phyloP scores from a whole-genome alignment of 2,888 invertebrate genomes.

The Toxonevra muliebris region DNA sequence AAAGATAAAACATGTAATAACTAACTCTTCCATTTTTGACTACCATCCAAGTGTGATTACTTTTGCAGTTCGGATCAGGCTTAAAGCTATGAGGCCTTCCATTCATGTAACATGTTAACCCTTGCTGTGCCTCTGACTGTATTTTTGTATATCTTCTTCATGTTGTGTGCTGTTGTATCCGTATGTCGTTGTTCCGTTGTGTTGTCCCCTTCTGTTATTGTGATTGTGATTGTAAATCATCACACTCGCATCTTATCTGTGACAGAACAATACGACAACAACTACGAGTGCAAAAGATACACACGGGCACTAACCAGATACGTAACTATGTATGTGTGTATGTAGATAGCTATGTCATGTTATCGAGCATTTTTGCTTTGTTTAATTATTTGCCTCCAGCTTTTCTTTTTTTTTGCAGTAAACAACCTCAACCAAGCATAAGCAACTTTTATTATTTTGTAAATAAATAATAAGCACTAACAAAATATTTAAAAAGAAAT shows the following conservation, averaged over 20 bases:
- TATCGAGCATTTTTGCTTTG: background rate
- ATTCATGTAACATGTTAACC: too few relatives aligned
- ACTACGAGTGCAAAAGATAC: background rate
- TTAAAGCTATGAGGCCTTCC: too few relatives aligned
- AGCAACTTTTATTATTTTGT: slow-evolving; percentile 25
- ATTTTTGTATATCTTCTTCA: too few relatives aligned
- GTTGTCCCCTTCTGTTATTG: slow-evolving; percentile 6
- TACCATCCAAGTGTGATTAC: too few relatives aligned
- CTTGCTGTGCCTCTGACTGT: too few relatives aligned
- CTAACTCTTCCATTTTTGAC: too few relatives aligned
- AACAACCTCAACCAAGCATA: slow-evolving; percentile 15
- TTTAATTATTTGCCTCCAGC: too few relatives aligned
- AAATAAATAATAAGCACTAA: slow-evolving; percentile 23
- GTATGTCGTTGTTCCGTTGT: background rate
- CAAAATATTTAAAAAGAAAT: slow-evolving; percentile 20
- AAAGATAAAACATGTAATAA: too few relatives aligned
- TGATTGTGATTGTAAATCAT: slow-evolving; percentile 19
- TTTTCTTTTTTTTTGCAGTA: slow-evolving; percentile 5
- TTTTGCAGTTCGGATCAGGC: too few relatives aligned
- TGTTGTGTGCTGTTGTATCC: too few relatives aligned
- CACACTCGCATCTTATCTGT: slow-evolving; percentile 19
- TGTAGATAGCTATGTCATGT: background rate
- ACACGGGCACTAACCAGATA: background rate
- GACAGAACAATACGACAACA: slow-evolving; percentile 4
- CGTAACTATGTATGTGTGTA: background rate